Percentiles rank a stretch among this genome's conserved stretches.
Evolutionary conservation across 2,888 invertebrate species (phyloP).

Genomic region (Myopa tessellatipennis): DNA sequence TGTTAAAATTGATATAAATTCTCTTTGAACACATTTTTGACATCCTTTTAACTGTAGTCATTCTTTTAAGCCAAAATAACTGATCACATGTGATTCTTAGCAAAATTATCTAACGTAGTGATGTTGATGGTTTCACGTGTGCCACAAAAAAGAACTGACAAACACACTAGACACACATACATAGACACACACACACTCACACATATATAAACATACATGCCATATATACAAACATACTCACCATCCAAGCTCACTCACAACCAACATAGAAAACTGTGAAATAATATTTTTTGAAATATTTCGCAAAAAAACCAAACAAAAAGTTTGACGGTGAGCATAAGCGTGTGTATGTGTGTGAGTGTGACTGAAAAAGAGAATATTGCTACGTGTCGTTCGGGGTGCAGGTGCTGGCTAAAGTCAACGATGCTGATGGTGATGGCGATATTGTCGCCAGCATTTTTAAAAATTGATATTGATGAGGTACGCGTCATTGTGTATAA

Average conservation of each 20-base stretch:
- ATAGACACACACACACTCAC: background rate
- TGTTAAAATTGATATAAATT: background rate
- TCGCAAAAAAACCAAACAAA: background rate
- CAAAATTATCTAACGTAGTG: background rate
- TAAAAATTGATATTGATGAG: conserved; percentile 42
- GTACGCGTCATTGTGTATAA: conserved; percentile 19
- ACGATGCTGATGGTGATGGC: conserved; percentile 35
- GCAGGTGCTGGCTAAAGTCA: conserved; percentile 34
- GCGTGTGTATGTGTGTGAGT: conserved; percentile 4
- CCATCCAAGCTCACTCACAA: background rate
- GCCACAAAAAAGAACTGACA: background rate
- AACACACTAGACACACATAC: background rate
- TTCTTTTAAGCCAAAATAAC: background rate
- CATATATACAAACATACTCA: background rate
- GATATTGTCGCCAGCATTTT: conserved; percentile 36
- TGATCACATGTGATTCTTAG: background rate
- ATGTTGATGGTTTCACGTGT: background rate
- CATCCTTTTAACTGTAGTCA: background rate
- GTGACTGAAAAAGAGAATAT: background rate
- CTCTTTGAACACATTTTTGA: background rate
- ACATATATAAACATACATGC: background rate
- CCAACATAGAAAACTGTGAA: background rate
- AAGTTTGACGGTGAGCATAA: background rate
- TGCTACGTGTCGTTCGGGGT: conserved; percentile 7
- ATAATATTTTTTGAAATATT: background rate